Conservation (phyloP, 2,113 vertebrate genomes). For the Cryptotis parvus region DNA sequence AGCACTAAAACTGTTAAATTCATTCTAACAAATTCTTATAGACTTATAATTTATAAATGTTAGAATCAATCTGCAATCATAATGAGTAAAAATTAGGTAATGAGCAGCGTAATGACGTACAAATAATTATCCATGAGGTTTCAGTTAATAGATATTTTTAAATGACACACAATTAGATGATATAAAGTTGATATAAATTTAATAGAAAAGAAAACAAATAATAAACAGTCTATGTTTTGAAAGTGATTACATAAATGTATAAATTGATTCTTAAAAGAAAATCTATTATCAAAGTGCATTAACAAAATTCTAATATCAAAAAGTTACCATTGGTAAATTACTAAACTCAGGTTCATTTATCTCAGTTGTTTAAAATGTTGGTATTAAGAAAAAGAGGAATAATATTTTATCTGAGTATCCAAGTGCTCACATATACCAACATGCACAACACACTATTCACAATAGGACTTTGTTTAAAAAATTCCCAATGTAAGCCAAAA, state of each 20-base stretch:
- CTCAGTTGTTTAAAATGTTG: not conserved
- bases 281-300: conserved; percentile 12
- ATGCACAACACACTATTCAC: too few relatives aligned
- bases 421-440: not conserved
- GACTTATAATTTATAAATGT: not conserved
- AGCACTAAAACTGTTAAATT: not conserved
- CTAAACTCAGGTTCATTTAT: not conserved
- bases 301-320: conserved; percentile 20
- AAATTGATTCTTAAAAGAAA: conserved; percentile 73
- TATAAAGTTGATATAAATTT: conserved; percentile 61
- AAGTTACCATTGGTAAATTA: not conserved
- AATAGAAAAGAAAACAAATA: conserved; percentile 79
- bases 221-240: conserved; percentile 68
- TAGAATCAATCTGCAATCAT: not conserved
- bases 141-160: conserved; percentile 79
- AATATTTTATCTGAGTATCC: not conserved
- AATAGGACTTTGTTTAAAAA: too few relatives aligned
- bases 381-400: not conserved
- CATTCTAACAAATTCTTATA: not conserved
- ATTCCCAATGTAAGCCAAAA: too few relatives aligned
- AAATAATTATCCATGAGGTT: conserved; percentile 70
- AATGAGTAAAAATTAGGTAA: conserved; percentile 47
- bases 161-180: conserved; percentile 77
- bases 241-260: conserved; percentile 68
- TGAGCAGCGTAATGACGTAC: conserved; percentile 47